Evolutionary conservation across 2,888 invertebrate species (phyloP).

Genomic region (Apamea sordens): DNA sequence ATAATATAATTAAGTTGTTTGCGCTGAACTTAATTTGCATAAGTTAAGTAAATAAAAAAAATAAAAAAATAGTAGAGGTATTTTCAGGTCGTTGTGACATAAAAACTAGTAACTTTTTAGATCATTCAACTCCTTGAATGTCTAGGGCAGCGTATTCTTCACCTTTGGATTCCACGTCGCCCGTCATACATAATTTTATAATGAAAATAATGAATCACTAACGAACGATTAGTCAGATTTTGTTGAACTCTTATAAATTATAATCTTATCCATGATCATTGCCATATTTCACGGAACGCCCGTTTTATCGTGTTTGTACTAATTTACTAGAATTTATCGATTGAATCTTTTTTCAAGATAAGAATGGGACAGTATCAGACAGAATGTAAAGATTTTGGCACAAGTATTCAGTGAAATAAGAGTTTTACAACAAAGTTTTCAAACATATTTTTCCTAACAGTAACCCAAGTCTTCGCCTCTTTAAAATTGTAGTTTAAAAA

Average conservation of each 20-base stretch:
- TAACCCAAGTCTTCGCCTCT: neutral
- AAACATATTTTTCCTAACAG: neutral
- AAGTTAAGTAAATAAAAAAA: neutral
- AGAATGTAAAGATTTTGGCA: slow-evolving; percentile 4
- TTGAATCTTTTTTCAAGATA: slow-evolving; percentile 15
- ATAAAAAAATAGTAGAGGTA: slow-evolving; percentile 2
- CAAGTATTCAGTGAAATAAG: neutral
- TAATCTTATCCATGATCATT: slow-evolving; percentile 40
- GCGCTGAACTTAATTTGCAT: slow-evolving; percentile 17
- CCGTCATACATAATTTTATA: slow-evolving; percentile 7
- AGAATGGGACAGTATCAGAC: neutral
- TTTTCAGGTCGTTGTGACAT: slow-evolving; percentile 29
- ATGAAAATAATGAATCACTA: slow-evolving; percentile 55
- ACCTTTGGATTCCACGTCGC: slow-evolving; percentile 23
- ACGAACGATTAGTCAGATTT: slow-evolving; percentile 32
- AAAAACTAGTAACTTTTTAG: slow-evolving; percentile 22
- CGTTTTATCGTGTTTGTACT: slow-evolving; percentile 32
- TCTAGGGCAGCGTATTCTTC: slow-evolving; percentile 37
- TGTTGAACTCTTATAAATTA: slow-evolving; percentile 21
- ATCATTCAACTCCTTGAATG: slow-evolving; percentile 33
- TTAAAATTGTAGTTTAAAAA: neutral
- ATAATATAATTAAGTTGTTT: slow-evolving; percentile 45
- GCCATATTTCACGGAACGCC: slow-evolving; percentile 30
- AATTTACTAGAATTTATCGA: slow-evolving; percentile 27
- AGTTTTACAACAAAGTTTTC: neutral